Conservation (phyloP, 2,113 vertebrate genomes). For the Poeciliopsis occidentalis region DNA sequence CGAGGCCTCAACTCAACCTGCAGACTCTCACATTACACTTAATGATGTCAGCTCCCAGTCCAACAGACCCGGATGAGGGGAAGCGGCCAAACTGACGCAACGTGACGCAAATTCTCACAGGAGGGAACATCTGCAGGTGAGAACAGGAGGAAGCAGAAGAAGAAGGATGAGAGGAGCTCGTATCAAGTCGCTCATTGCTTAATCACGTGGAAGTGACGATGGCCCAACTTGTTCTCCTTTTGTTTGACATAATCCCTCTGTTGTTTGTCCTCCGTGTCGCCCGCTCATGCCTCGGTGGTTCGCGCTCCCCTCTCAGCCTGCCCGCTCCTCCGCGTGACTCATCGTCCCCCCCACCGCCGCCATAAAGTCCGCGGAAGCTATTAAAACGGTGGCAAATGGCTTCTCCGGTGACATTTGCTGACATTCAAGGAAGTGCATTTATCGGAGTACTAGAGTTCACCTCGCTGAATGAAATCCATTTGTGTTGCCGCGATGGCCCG, state of each 20-base stretch:
- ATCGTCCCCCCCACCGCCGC: slow-evolving; percentile 72
- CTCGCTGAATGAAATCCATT: slow-evolving; percentile 92
- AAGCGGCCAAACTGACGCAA: no score
- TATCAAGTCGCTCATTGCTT: slow-evolving; percentile 92
- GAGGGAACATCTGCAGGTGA: slow-evolving; percentile 10
- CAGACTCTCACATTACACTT: slow-evolving; percentile 62
- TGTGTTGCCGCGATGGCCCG: slow-evolving; percentile 88
- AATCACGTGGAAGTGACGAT: slow-evolving; percentile 95
- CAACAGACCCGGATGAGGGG: slow-evolving; percentile 31
- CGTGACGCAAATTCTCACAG: slow-evolving; percentile 1
- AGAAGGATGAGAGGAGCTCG: slow-evolving; percentile 54
- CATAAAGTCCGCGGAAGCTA: slow-evolving; percentile 86
- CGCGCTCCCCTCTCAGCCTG: slow-evolving; percentile 24
- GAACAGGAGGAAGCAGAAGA: slow-evolving; percentile 13
- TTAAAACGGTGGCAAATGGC: slow-evolving; percentile 95
- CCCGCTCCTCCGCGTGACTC: slow-evolving; percentile 64
- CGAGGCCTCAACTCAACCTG: slow-evolving; percentile 49
- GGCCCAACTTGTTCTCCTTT: slow-evolving; percentile 83
- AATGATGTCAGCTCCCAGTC: slow-evolving; percentile 47
- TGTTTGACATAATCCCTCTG: slow-evolving; percentile 72
- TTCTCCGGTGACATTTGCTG: slow-evolving; percentile 99
- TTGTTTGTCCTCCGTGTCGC: slow-evolving; percentile 24
- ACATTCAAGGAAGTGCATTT: slow-evolving; percentile 99
- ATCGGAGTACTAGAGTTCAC: slow-evolving; percentile 93
- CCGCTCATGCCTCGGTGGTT: slow-evolving; percentile 54